phyloP scores from a whole-genome alignment of 2,113 vertebrate species.

The Tinamus guttatus region DNA sequence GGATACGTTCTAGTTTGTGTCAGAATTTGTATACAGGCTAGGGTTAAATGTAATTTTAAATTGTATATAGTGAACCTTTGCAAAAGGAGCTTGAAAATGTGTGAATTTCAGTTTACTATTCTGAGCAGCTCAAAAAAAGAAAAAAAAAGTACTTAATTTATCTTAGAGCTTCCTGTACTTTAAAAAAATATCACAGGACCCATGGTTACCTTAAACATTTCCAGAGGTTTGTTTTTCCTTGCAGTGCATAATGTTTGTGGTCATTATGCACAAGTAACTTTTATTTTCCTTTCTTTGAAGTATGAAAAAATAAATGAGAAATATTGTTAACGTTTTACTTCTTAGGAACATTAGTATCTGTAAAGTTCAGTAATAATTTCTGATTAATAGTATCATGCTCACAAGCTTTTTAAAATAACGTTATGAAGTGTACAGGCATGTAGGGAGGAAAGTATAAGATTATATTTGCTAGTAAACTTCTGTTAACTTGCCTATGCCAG shows the following conservation, averaged over 20 bases:
- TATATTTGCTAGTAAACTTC: not conserved
- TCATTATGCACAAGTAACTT: not conserved
- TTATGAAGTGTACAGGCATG: not conserved
- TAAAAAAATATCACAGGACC: not conserved
- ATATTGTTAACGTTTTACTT: not conserved
- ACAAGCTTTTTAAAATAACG: not conserved
- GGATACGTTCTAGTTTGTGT: rapidly evolving
- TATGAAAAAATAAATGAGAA: not conserved
- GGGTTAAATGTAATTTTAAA: not conserved
- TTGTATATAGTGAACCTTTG: not conserved
- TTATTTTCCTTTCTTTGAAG: not conserved
- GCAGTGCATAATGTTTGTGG: not conserved
- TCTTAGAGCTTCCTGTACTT: not conserved
- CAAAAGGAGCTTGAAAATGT: not conserved
- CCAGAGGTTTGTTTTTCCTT: not conserved
- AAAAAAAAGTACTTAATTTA: not conserved
- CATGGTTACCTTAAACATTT: not conserved
- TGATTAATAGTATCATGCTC: not conserved
- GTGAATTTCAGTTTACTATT: not conserved
- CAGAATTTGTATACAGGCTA: not conserved
- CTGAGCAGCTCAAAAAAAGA: not conserved
- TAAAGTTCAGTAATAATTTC: not conserved
- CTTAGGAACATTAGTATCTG: not conserved
- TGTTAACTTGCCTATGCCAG: not conserved
- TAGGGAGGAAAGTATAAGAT: not conserved